These are phyloP conservation scores for Sthenelais limicola DNA, from an alignment of 2,888 invertebrate species.

Conservation along the genomic window DNA sequence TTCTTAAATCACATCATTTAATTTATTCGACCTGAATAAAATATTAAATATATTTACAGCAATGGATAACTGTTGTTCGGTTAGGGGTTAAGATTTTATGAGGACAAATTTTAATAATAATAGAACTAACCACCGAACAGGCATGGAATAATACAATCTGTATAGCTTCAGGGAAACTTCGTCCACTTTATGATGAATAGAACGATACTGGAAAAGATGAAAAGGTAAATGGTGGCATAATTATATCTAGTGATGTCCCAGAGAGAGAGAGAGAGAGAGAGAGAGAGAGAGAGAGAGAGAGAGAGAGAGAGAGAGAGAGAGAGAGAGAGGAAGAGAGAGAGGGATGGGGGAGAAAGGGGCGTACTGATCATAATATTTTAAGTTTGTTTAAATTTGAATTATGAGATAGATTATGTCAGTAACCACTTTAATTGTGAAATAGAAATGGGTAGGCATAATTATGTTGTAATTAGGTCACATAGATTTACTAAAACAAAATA, in stretches of 20 bases:
- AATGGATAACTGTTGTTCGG: no score
- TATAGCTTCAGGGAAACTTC: constrained; percentile 59
- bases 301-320: no score
- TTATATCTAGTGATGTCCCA: no score
- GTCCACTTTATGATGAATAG: constrained; percentile 67
- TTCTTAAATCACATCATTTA: no score
- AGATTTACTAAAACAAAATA: background rate
- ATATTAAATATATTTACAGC: no score
- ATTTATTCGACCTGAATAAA: no score
- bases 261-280: no score
- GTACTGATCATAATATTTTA: background rate
- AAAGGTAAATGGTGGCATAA: no score
- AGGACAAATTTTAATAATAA: no score
- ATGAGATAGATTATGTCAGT: background rate
- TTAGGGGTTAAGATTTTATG: no score
- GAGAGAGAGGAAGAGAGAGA: background rate
- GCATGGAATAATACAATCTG: constrained; percentile 61
- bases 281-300: no score
- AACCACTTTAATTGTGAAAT: background rate
- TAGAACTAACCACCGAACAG: constrained; percentile 58
- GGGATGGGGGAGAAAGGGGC: background rate
- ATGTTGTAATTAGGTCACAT: no score
- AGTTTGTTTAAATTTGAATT: background rate
- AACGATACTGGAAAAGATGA: constrained; percentile 61
- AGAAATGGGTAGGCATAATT: background rate